A percentile compares a stretch with the other conserved stretches of the same genome.
These are phyloP conservation scores for Ornithoptera priamus DNA, from an alignment of 2,888 invertebrate genomes.

Conservation along the genomic window DNA sequence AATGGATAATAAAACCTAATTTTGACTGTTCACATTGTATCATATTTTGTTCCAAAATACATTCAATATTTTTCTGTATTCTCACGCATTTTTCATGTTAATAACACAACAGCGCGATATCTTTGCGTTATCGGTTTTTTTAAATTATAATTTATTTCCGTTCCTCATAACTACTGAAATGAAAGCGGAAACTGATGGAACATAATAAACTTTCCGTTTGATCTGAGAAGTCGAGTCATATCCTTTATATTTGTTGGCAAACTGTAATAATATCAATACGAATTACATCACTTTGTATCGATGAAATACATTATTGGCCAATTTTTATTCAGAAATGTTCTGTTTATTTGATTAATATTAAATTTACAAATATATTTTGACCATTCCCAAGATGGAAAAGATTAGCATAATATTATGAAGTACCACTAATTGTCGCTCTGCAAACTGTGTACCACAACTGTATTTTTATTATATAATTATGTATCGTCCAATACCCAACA, in stretches of 20 bases:
- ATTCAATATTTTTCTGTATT: not conserved
- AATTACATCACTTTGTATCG: not conserved
- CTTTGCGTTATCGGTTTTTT: not conserved
- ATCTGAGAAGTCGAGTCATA: constrained; percentile 18
- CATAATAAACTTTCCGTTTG: constrained; percentile 10
- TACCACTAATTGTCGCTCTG: too few relatives aligned
- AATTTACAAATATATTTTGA: not conserved
- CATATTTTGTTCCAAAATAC: too few relatives aligned
- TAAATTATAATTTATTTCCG: constrained; percentile 1
- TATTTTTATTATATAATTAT: too few relatives aligned
- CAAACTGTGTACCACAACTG: too few relatives aligned
- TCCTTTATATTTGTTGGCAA: constrained; percentile 2
- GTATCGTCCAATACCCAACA: too few relatives aligned
- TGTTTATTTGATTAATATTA: not conserved
- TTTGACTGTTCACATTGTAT: too few relatives aligned
- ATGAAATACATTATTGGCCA: not conserved
- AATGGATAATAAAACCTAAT: too few relatives aligned
- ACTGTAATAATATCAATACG: not conserved
- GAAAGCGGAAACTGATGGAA: constrained; percentile 7
- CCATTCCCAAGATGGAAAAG: not conserved
- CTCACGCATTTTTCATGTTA: not conserved
- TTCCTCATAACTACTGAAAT: not conserved
- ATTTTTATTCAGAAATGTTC: not conserved
- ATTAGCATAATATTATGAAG: too few relatives aligned
- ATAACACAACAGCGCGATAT: not conserved